These are phyloP conservation scores for Pantherophis vulpinus DNA, from an alignment of 2,797 vertebrate genomes.

Conservation along the genomic window DNA sequence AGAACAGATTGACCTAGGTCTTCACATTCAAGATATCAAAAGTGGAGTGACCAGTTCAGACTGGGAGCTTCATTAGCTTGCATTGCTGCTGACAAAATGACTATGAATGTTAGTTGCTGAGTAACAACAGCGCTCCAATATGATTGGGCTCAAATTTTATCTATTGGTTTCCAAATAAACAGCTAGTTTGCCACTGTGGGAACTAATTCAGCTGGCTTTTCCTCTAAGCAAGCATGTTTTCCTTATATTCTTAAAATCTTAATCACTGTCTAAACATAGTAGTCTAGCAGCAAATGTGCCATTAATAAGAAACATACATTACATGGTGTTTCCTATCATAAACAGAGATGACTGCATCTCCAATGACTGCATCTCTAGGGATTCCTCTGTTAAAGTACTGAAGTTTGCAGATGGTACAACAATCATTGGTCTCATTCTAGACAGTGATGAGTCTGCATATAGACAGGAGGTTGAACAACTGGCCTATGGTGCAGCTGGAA, in stretches of 20 bases:
- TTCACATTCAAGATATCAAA: background rate
- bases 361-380: background rate
- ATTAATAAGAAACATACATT: background rate
- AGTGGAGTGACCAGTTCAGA: background rate
- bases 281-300: background rate
- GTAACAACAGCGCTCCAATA: background rate
- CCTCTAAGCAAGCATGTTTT: background rate
- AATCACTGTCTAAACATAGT: background rate
- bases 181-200: background rate
- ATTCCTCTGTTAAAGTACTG: background rate
- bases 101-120: background rate
- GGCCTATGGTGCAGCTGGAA: background rate
- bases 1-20: background rate
- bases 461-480: background rate
- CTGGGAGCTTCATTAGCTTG: background rate
- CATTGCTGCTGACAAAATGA: background rate
- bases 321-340: background rate
- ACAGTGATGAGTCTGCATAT: background rate
- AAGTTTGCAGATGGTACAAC: background rate
- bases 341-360: background rate
- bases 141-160: background rate
- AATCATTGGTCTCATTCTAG: background rate
- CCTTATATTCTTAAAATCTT: background rate
- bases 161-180: background rate
- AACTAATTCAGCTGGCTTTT: background rate